Base-by-base conservation (phyloP, 2,888 invertebrate genomes). In the Scaeva pyrastri region DNA sequence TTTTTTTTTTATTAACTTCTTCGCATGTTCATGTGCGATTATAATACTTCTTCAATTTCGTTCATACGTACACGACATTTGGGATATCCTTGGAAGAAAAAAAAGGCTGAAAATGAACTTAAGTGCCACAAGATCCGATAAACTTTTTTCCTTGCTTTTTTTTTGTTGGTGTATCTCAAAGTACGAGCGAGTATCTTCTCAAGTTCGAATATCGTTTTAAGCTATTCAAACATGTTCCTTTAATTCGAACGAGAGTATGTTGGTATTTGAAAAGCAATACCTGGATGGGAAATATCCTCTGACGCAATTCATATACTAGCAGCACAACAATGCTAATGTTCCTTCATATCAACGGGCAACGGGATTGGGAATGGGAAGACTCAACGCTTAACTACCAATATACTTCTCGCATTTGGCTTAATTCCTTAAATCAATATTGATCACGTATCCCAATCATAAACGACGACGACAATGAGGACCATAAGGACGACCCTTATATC, bases 361-460 rank as follows among this genome's bases (percentile, higher is more conserved):
- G 76, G 56, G 48, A 72, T n/a, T n/a, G n/a, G n/a, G n/a, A n/a
- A n/a, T n/a, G n/a, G n/a, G 80, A 60, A 31, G 8, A 31, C 71
- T 68, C 41, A 85, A 85, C 80, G 71, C 75, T 76, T 80, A 75
- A 85, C 71, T 85, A 76, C 80, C 84, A 80, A 85, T 76, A 70
- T 79, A 75, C 75, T 55, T 31, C 48, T 75, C 60, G 66, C 41
- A 80, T 68, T 80, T 80, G 52, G 71, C 62, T 76, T 81, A 81
- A 81, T 85, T 81, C 81, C 68, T 62, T 72, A 81, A 85, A 81
- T 85, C 85, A 76, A 85, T 81, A 81, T 85, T 77, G 85, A 85
- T 85, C 81, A 81, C 85, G 80, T 80, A 76, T 68, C 64, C 76
- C 72, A 73, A 60, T 85, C 80, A 84, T 85, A 76, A 52, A 62